A percentile compares a stretch with the other conserved stretches of the same genome.
phyloP scores from a whole-genome alignment of 2,888 invertebrate genomes.

The Latheticus oryzae region DNA sequence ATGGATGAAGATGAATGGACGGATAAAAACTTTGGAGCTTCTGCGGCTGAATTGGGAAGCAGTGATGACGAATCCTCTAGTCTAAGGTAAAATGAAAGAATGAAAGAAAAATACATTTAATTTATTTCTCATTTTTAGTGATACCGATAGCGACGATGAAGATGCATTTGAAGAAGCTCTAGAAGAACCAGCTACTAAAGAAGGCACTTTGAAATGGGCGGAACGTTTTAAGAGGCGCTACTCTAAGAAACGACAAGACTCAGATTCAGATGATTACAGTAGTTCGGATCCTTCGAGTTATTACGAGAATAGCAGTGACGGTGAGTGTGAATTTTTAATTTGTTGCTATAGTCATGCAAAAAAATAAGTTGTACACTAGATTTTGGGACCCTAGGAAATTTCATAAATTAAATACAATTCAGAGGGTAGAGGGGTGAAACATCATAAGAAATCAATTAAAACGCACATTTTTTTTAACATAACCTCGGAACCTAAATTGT shows the following conservation, averaged over 20 bases:
- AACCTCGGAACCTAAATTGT: no score
- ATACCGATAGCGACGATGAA: conserved; percentile 73
- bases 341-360: no score
- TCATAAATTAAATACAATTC: no score
- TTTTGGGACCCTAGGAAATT: no score
- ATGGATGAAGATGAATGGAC: conserved; percentile 98
- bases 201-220: conserved; percentile 76
- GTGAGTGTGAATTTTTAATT: conserved; percentile 58
- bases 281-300: conserved; percentile 66
- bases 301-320: conserved; percentile 67
- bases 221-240: conserved; percentile 76
- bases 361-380: no score
- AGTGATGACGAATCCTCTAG: conserved; percentile 74
- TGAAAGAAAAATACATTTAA: background rate
- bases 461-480: no score
- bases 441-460: no score
- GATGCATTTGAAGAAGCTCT: conserved; percentile 77
- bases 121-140: conserved; percentile 59
- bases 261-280: conserved; percentile 62
- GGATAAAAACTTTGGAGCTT: conserved; percentile 89
- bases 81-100: conserved; percentile 62
- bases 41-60: conserved; percentile 73
- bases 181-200: conserved; percentile 73
- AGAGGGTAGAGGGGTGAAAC: no score
- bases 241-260: conserved; percentile 58